Evolutionary conservation across 2,113 vertebrate species (phyloP).

Genomic region (Monarcha castaneiventris): DNA sequence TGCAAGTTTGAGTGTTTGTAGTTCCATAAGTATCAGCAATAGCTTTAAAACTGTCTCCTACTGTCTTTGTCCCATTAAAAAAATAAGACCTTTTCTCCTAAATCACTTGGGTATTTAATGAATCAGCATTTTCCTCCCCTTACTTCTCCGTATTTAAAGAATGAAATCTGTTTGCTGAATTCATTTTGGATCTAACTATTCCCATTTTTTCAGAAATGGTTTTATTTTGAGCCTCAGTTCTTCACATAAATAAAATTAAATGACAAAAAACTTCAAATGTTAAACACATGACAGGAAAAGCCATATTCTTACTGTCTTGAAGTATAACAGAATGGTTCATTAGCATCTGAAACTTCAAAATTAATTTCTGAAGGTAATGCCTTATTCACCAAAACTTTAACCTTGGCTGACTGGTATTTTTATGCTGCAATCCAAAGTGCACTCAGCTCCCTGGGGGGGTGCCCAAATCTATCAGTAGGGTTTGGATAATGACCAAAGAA

Average conservation of each 20-base stretch:
- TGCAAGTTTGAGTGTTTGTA: not conserved
- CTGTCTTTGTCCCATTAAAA: not conserved
- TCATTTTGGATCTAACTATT: not conserved
- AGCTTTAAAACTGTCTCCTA: not conserved
- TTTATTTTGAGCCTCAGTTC: not conserved
- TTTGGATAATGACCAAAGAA: conserved; percentile 13
- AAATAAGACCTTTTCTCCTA: not conserved
- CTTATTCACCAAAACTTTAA: not conserved
- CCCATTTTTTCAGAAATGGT: not conserved
- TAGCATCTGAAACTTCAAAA: not conserved
- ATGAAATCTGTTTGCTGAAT: not conserved
- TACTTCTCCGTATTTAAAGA: not conserved
- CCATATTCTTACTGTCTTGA: not conserved
- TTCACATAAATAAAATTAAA: not conserved
- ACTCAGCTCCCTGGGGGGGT: not conserved
- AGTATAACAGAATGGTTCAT: not conserved
- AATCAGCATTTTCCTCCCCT: not conserved
- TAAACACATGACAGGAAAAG: not conserved
- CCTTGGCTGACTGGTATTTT: not conserved
- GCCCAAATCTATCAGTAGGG: not conserved
- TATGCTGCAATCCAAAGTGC: not conserved
- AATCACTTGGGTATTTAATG: not conserved
- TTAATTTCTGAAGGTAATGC: not conserved
- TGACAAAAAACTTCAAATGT: not conserved
- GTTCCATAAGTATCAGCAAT: not conserved